Base-by-base conservation (phyloP, 2,113 vertebrate species). In the Apus apus region DNA sequence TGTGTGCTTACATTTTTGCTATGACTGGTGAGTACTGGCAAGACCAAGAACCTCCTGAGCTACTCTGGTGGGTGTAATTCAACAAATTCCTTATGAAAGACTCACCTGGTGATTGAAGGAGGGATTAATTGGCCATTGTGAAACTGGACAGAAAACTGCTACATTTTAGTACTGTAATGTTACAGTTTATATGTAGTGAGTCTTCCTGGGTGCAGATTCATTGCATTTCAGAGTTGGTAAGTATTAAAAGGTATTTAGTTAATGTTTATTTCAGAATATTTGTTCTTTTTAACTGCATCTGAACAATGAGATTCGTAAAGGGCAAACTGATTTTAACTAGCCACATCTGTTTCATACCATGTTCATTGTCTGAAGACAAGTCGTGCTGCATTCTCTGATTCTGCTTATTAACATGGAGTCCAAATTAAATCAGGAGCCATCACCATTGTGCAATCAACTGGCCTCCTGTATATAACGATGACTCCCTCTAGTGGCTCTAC, bases 401-500 rank as follows among this genome's bases (percentile, higher is more conserved):
- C 78, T 78, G 51, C 10, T 92, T 74, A 36, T 77, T 68, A 27
- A 32, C 11, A 11, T 6, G 12, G 76, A 86, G 70, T 45, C 60
- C 50, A 80, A 74, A 73, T 86, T 51, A 60, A 83, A 51, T 34
- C 5, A 0, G 1, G 60, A 94, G 57, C 73, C 46, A 15, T 71
- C 36, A 19, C 36, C 19, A 1, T 14, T 71, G 72, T 90, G 92
- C 60, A 64, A 3, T 36, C 18, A 32, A 13, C 10, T 14, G 23
- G 21, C 58, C 48, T 71, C 7, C 0, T 76, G 54, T 22, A 6
- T 14, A 73, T 72, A 54, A 7, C 70, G 1, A 57, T 78, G 50
- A 16, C 80, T 91, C 96, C 96, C 93, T 96, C 92, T 96, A 89
- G 93, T 79, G 96, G 87, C 61, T 75, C 2, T 27, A 20, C 20